Base-by-base conservation (phyloP, 2,888 invertebrate species). In the Augochlorella aurata region DNA sequence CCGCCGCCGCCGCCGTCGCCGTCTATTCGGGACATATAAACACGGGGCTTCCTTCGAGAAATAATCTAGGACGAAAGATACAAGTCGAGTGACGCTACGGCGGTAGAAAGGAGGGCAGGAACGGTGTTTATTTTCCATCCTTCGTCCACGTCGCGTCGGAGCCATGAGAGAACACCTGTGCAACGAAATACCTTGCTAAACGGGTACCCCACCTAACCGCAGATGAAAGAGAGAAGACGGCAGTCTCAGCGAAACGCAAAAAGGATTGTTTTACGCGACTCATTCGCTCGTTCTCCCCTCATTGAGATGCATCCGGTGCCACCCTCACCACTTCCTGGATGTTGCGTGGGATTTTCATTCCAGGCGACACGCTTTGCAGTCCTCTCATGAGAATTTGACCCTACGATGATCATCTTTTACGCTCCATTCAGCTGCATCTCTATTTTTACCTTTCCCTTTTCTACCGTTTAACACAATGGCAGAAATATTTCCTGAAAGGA, bases 291-390 rank as follows among this genome's bases (percentile, higher is more conserved):
- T 87, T 79, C 89, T 88, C 89, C 81, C 86, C 83, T 85, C 85
- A 87, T 89, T 88, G 89, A 87, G 87, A 89, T 85, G 89, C 91
- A 90, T 90, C 90, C 90, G 91, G 90, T 91, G 83, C 87, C 84
- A 90, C 88, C 89, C 89, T 89, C 86, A 82, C 87, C 81, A 89
- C 89, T 91, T 91, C 90, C 90, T 90, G 89, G 88, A 91, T 90
- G 88, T 88, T 89, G 90, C 83, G 87, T 87, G 89, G 88, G 89
- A 89, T 88, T 89, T 84, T 89, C 77, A 82, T 83, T 88, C 88
- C 79, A 29, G 75, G 67, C 83, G 74, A 76, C 75, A 72, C 76
- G 52, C 58, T 75, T 71, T 38, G 58, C 71, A 54, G n/a, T 77
- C 71, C 75, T 79, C 70, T n/a, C 87, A 66, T 61, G 84, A 71